Percentiles rank a stretch among this genome's conserved stretches.
These are phyloP conservation scores for Myathropa florea DNA, from an alignment of 2,888 invertebrate species.

Conservation along the genomic window DNA sequence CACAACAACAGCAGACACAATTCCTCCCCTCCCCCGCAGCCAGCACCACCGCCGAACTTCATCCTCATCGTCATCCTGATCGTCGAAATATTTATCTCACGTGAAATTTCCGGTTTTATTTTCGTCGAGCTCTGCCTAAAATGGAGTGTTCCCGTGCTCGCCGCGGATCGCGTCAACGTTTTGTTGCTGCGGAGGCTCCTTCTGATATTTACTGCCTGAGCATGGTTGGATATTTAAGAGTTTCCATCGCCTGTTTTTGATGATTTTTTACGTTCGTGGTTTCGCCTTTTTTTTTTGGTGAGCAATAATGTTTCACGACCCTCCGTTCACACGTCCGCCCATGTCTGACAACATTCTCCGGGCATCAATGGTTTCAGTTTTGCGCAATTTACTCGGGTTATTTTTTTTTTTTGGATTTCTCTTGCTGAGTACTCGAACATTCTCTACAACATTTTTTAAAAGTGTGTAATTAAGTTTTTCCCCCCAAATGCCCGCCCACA, in stretches of 20 bases:
- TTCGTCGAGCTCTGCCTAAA: constrained; percentile 23
- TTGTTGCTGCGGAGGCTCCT: constrained; percentile 10
- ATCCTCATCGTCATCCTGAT: not conserved
- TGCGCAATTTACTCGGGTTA: not conserved
- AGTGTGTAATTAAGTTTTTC: constrained; percentile 57
- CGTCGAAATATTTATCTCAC: constrained; percentile 23
- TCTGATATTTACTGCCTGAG: constrained; percentile 42
- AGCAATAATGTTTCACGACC: constrained; percentile 48
- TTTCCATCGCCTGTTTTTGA: not conserved
- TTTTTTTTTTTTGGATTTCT: not conserved
- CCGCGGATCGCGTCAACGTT: not conserved
- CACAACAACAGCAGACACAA: too few relatives aligned
- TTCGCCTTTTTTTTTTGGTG: not conserved
- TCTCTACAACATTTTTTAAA: constrained; percentile 34
- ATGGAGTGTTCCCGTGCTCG: not conserved
- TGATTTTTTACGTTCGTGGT: not conserved
- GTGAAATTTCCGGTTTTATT: constrained; percentile 49
- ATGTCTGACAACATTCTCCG: constrained; percentile 56
- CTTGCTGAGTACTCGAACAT: constrained; percentile 26
- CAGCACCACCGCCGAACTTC: not conserved
- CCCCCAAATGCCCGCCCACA: not conserved
- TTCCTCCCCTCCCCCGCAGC: not conserved
- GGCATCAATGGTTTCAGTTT: constrained; percentile 28
- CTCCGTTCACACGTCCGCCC: constrained; percentile 45
- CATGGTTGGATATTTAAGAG: constrained; percentile 29